Evolutionary conservation across 2,113 vertebrate species (phyloP).

Genomic region (Coptodon rendalli): DNA sequence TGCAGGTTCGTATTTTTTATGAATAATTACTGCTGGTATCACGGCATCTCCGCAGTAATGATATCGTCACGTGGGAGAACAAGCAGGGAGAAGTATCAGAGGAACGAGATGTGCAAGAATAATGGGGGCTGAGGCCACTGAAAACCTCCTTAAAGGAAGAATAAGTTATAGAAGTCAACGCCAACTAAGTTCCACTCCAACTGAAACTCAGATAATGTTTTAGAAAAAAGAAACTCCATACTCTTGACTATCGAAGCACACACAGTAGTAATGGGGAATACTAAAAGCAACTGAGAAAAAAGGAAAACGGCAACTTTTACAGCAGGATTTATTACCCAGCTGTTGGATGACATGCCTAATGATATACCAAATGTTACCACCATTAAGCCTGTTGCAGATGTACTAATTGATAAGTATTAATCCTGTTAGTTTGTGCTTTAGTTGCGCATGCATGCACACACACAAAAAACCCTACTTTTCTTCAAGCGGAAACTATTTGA

Average conservation of each 20-base stretch:
- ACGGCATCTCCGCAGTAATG: background rate
- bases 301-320: background rate
- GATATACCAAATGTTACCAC: slow-evolving; percentile 20
- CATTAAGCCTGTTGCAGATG: slow-evolving; percentile 4
- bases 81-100: background rate
- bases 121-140: background rate
- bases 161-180: background rate
- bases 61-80: background rate
- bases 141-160: background rate
- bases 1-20: slow-evolving; percentile 31
- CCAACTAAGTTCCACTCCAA: background rate
- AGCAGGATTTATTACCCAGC: background rate
- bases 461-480: background rate
- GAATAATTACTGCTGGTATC: slow-evolving; percentile 38
- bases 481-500: background rate
- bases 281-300: background rate
- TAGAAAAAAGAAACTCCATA: background rate
- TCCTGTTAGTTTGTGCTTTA: background rate
- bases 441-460: background rate
- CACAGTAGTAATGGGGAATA: background rate
- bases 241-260: background rate
- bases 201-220: background rate
- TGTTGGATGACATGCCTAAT: slow-evolving; percentile 17
- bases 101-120: background rate
- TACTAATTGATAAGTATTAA: slow-evolving; percentile 27